Evolutionary conservation across 2,113 vertebrate genomes (phyloP).

Genomic region (Archilochus colubris): DNA sequence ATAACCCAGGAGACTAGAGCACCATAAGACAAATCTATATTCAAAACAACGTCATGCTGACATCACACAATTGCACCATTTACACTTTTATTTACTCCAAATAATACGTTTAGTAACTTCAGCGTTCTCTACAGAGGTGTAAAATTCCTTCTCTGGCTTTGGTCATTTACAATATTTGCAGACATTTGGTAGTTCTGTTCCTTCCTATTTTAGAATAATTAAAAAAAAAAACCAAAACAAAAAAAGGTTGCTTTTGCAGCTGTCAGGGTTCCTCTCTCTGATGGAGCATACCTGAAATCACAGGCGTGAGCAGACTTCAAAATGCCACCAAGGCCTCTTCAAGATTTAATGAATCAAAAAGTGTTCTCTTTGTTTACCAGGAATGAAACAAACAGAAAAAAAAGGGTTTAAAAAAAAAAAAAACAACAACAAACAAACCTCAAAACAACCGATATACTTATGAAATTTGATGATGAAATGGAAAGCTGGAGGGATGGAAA

Average conservation of each 20-base stretch:
- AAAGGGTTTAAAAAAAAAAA: not conserved
- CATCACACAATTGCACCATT: slow-evolving; percentile 80
- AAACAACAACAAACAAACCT: not conserved
- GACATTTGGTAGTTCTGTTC: slow-evolving; percentile 67
- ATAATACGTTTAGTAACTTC: slow-evolving; percentile 75
- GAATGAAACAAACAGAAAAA: slow-evolving; percentile 45
- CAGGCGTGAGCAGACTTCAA: slow-evolving; percentile 41
- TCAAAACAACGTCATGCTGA: slow-evolving; percentile 83
- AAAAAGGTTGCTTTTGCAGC: slow-evolving; percentile 50
- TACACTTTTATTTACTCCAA: slow-evolving; percentile 78
- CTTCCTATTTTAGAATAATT: slow-evolving; percentile 42
- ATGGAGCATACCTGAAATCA: slow-evolving; percentile 52
- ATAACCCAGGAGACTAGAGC: slow-evolving; percentile 82
- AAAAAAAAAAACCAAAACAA: not conserved
- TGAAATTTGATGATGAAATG: slow-evolving; percentile 56
- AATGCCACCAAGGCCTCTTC: slow-evolving; percentile 25
- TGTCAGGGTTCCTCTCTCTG: slow-evolving; percentile 47
- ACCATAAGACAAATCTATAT: slow-evolving; percentile 82
- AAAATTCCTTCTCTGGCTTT: slow-evolving; percentile 72
- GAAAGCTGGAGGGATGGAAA: not conserved
- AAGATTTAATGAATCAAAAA: slow-evolving; percentile 30
- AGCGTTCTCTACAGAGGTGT: slow-evolving; percentile 74
- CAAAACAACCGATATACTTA: slow-evolving; percentile 37
- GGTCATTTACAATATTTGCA: slow-evolving; percentile 63
- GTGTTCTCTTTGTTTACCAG: slow-evolving; percentile 41